A percentile compares a stretch with the other conserved stretches of the same genome.
Evolutionary conservation across 1,140 invertebrate genomes (phyloP).

Genomic region (Achroia grisella): DNA sequence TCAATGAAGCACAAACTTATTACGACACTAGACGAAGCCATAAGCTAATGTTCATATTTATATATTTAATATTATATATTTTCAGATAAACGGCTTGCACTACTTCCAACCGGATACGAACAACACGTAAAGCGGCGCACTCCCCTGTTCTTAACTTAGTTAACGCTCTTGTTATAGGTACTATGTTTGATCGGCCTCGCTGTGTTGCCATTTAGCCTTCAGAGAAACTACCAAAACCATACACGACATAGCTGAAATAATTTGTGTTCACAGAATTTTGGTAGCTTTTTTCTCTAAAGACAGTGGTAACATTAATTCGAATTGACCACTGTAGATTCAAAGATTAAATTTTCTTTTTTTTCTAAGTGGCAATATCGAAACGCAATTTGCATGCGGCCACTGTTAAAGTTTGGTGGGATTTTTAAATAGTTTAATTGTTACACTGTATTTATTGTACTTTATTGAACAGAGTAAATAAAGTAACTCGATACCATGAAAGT

Average conservation of each 20-base stretch:
- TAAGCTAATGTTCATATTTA: too few relatives aligned
- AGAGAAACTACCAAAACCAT: too few relatives aligned
- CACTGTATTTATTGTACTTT: too few relatives aligned
- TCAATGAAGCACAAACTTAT: too few relatives aligned
- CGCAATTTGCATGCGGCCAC: slow-evolving; percentile 10
- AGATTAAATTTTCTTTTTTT: not conserved
- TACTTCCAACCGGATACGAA: slow-evolving; percentile 80
- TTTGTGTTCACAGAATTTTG: too few relatives aligned
- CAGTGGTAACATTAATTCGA: slow-evolving; percentile 13
- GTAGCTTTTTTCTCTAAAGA: too few relatives aligned
- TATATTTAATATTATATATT: slow-evolving; percentile 27
- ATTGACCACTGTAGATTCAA: not conserved
- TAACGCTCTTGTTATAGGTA: slow-evolving; percentile 2
- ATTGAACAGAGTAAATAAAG: too few relatives aligned
- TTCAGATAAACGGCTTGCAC: slow-evolving; percentile 82
- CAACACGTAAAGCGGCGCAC: slow-evolving; percentile 49
- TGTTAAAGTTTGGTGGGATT: slow-evolving; percentile 23
- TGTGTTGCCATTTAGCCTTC: too few relatives aligned
- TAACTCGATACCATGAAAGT: too few relatives aligned
- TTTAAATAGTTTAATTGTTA: slow-evolving; percentile 18
- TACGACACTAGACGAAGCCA: too few relatives aligned
- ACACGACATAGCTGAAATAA: too few relatives aligned
- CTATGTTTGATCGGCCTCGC: slow-evolving; percentile 1
- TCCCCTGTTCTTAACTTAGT: not conserved
- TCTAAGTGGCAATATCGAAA: not conserved